phyloP scores from a whole-genome alignment of 2,888 invertebrate species.

The Coelopa pilipes region DNA sequence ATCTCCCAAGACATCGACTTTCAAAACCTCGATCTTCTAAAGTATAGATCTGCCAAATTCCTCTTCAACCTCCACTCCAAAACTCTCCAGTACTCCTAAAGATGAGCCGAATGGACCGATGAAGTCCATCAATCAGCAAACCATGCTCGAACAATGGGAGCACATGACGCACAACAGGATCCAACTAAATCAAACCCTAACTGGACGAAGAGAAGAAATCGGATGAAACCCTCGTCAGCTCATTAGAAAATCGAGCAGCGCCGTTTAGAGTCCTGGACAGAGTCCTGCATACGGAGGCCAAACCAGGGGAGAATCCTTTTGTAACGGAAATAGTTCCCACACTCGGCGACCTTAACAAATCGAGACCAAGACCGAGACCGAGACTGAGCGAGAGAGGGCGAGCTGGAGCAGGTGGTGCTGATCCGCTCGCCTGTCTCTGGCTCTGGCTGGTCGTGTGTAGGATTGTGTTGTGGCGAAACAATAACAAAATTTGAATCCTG shows the following conservation, averaged over 20 bases:
- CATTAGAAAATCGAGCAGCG: slow-evolving; percentile 32
- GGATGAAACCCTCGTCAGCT: slow-evolving; percentile 5
- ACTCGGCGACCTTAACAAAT: slow-evolving; percentile 19
- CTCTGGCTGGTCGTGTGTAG: neutral
- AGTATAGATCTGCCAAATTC: too few species aligned
- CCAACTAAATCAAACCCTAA: slow-evolving; percentile 26
- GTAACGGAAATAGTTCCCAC: slow-evolving; percentile 35
- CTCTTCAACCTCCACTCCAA: too few species aligned
- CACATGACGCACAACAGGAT: slow-evolving; percentile 30
- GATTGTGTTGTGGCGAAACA: slow-evolving; percentile 9
- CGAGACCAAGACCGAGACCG: too few species aligned
- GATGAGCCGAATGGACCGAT: too few species aligned
- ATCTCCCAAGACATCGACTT: too few species aligned
- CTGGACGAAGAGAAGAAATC: neutral
- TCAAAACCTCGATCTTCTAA: too few species aligned
- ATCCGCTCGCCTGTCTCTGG: neutral
- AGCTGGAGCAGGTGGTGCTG: slow-evolving; percentile 31
- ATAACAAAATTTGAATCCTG: slow-evolving; percentile 36
- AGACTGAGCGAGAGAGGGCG: too few species aligned
- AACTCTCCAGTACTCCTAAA: too few species aligned
- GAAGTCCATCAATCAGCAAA: neutral
- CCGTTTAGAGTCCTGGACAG: neutral
- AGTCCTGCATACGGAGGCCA: neutral
- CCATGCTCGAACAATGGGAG: neutral
- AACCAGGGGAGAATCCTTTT: slow-evolving; percentile 26